Percentiles rank a stretch among this genome's conserved stretches.
Conservation (phyloP, 2,113 vertebrate genomes). For the Neomonachus schauinslandi region DNA sequence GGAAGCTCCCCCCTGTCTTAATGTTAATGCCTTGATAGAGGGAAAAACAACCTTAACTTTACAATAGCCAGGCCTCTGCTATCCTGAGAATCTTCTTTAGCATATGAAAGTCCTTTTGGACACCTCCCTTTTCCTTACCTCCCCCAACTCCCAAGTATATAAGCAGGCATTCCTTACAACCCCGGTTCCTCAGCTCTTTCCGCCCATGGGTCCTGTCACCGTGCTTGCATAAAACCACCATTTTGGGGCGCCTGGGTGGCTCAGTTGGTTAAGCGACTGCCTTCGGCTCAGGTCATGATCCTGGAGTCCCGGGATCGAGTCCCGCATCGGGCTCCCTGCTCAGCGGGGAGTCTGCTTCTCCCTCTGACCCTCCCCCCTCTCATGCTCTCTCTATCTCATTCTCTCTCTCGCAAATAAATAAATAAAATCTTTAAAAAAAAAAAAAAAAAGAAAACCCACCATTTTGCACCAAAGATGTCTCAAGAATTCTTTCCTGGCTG, state of each 20-base stretch:
- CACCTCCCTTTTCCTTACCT: too few species aligned
- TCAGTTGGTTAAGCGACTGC: too few species aligned
- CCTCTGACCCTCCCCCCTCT: too few species aligned
- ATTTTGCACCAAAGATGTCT: not conserved
- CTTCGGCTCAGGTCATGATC: too few species aligned
- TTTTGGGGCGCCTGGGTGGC: too few species aligned
- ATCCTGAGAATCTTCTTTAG: not conserved
- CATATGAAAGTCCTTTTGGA: not conserved
- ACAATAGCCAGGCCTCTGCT: not conserved
- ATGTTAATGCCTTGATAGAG: not conserved
- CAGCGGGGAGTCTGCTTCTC: too few species aligned
- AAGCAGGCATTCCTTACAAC: not conserved
- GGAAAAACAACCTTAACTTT: not conserved
- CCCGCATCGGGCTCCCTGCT: too few species aligned
- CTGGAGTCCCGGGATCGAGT: too few species aligned
- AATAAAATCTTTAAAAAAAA: too few species aligned
- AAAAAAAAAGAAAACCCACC: too few species aligned
- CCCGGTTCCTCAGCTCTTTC: not conserved
- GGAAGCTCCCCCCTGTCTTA: not conserved
- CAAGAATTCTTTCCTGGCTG: not conserved
- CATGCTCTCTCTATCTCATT: too few species aligned
- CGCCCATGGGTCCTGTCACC: not conserved
- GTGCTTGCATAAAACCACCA: not conserved
- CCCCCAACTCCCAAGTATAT: not conserved
- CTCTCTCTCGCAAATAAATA: too few species aligned